Evolutionary conservation across 37 sponge, comb jelly and placozoan genomes (phyloP), one percentile per base, ranked within the genome.

Genomic region (Haliclona indistincta): DNA sequence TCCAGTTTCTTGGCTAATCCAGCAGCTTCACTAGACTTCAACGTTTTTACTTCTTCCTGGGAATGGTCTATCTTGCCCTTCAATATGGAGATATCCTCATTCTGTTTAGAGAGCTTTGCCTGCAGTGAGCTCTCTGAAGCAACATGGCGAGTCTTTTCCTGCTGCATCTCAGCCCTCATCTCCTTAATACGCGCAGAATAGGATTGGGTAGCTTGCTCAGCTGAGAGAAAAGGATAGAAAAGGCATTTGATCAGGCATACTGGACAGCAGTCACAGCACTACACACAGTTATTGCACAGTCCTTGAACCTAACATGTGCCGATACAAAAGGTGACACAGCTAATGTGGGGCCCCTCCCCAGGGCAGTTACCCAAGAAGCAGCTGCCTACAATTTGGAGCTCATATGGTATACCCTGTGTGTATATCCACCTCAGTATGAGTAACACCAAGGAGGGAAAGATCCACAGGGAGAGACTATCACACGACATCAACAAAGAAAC

Each of bases 111-210:
- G 7, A 58, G 28, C 28, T 58, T 58, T 58, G 26, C 60, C 28
- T 58, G 60, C 6, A 25, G n/a, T 11, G 60, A 8, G n/a, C 6
- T 58, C 60, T 58, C 60, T n/a, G 28, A 25, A 7, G 60, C 60
- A n/a, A 26, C 7, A 7, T n/a, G 22, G n/a, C 60, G 60, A 58
- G 60, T 7, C 28, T 26, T 11, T n/a, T 58, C 60, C 60, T 58
- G 60, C 28, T n/a, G 11, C 25, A 58, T 25, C 22, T 58, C 60
- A 8, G n/a, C 13, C 74, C 80, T 73, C 42, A 86, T 36, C 52
- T 79, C 80, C 74, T 79, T 86, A 56, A 86, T 77, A 54, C 74
- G 79, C 28, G 11, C 45, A 58, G 37, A 54, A 49, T 86, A 67
- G n/a, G 60, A 25, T 7, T 43, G 56, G 32, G 79, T 60, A 45